These are phyloP conservation scores for Aplochiton taeniatus DNA, from an alignment of 2,797 vertebrate species.

Conservation along the genomic window DNA sequence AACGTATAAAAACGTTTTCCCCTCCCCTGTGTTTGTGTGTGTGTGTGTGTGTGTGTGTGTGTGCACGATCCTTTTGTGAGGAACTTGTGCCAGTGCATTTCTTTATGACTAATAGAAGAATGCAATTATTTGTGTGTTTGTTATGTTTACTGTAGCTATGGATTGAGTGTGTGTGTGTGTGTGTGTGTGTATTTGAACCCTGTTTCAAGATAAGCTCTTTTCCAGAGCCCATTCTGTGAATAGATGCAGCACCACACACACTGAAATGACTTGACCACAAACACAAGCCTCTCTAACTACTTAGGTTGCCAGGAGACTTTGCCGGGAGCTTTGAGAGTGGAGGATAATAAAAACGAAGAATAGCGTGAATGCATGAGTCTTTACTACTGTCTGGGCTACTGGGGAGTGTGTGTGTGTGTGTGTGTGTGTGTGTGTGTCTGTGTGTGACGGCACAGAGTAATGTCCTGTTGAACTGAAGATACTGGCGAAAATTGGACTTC, in stretches of 20 bases:
- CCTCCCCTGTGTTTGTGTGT: constrained; percentile 2
- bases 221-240: constrained; percentile 63
- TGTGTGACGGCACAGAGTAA: constrained; percentile 11
- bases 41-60: constrained; percentile 25
- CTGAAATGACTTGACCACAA: constrained; percentile 37
- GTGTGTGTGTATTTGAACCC: constrained; percentile 42
- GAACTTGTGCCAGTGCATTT: constrained; percentile 14
- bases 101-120: constrained; percentile 41
- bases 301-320: constrained; percentile 76
- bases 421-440: constrained; percentile 35
- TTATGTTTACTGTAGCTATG: constrained; percentile 21
- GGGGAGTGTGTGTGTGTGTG: constrained; percentile 43
- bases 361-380: constrained; percentile 41
- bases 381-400: constrained; percentile 42
- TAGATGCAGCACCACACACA: constrained; percentile 34
- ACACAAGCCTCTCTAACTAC: constrained; percentile 62
- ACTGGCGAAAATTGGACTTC: too few relatives aligned
- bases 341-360: constrained; percentile 66
- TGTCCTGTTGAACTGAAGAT: too few relatives aligned
- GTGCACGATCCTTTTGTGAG: constrained; percentile 14
- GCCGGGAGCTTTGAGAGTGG: constrained; percentile 65
- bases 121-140: constrained; percentile 25
- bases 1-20: constrained; percentile 41
- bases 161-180: constrained; percentile 10
- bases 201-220: constrained; percentile 54